These are phyloP conservation scores for Drosophila serrata DNA, from an alignment of 1,140 invertebrate species.

Conservation along the genomic window DNA sequence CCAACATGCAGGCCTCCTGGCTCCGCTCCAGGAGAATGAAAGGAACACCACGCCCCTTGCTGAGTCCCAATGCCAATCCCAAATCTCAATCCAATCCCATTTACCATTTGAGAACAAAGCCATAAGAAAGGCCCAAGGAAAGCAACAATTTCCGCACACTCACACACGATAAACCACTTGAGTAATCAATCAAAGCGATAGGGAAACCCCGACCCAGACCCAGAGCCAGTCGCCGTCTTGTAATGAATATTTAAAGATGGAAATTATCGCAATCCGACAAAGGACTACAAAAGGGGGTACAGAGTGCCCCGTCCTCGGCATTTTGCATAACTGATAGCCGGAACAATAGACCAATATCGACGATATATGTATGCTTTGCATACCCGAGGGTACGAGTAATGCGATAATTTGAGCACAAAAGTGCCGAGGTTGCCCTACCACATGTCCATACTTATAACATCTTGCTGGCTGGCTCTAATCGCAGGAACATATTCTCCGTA, in stretches of 20 bases:
- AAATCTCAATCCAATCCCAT: conserved; percentile 13
- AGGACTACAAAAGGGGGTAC: conserved; percentile 36
- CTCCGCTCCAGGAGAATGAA: conserved; percentile 24
- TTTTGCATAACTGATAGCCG: conserved; percentile 80
- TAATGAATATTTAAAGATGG: conserved; percentile 82
- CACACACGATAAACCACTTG: conserved; percentile 76
- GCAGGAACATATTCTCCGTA: conserved; percentile 54
- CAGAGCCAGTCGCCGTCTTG: conserved; percentile 55
- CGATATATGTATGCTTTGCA: conserved; percentile 50
- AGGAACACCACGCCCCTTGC: conserved; percentile 51
- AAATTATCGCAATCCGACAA: conserved; percentile 70
- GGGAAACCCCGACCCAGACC: conserved; percentile 43
- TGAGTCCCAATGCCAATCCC: conserved; percentile 11
- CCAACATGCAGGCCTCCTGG: conserved; percentile 72
- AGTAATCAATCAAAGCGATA: conserved; percentile 83
- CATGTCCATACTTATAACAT: conserved; percentile 19
- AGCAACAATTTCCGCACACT: conserved; percentile 58
- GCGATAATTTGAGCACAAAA: conserved; percentile 80
- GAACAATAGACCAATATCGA: conserved; percentile 78
- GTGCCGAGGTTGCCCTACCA: conserved; percentile 34
- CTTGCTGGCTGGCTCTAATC: conserved; percentile 59
- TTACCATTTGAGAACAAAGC: conserved; percentile 52
- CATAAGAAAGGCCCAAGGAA: conserved; percentile 29
- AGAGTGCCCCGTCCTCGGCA: conserved; percentile 21
- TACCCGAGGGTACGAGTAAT: conserved; percentile 33